phyloP scores from a whole-genome alignment of 2,888 invertebrate species.

The Scaptomyza caliginosa region DNA sequence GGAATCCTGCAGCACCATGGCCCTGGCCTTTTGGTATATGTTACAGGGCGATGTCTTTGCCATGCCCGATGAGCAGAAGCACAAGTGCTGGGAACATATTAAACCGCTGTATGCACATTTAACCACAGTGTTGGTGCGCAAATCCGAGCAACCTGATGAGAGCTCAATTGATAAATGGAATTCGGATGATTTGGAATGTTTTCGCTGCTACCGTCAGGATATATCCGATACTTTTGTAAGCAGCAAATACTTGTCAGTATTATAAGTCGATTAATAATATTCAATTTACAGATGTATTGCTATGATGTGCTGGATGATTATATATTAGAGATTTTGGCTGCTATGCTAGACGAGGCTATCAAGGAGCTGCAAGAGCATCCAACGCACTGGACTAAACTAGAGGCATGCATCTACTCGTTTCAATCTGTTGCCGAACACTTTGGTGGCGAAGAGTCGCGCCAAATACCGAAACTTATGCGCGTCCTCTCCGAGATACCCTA shows the following conservation, averaged over 20 bases:
- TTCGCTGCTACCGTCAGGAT: conserved; percentile 94
- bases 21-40: conserved; percentile 96
- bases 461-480: conserved; percentile 86
- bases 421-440: conserved; percentile 88
- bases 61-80: conserved; percentile 78
- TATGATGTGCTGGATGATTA: conserved; percentile 91
- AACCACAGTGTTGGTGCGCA: conserved; percentile 90
- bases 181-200: conserved; percentile 92
- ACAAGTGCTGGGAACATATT: conserved; percentile 85
- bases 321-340: conserved; percentile 89
- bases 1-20: conserved; percentile 93
- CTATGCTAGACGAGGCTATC: conserved; percentile 86
- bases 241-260: neutral
- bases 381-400: conserved; percentile 86
- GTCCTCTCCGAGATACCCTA: conserved; percentile 87
- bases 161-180: conserved; percentile 86
- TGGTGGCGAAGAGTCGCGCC: conserved; percentile 85
- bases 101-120: conserved; percentile 92
- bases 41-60: conserved; percentile 87
- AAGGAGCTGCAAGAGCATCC: conserved; percentile 83
- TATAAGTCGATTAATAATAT: neutral
- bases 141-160: conserved; percentile 90
- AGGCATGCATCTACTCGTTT: conserved; percentile 88
- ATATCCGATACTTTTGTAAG: conserved; percentile 92
- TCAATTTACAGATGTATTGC: conserved; percentile 89